Evolutionary conservation across 2,888 invertebrate species (phyloP).

Genomic region (Thysanoteuthis rhombus): DNA sequence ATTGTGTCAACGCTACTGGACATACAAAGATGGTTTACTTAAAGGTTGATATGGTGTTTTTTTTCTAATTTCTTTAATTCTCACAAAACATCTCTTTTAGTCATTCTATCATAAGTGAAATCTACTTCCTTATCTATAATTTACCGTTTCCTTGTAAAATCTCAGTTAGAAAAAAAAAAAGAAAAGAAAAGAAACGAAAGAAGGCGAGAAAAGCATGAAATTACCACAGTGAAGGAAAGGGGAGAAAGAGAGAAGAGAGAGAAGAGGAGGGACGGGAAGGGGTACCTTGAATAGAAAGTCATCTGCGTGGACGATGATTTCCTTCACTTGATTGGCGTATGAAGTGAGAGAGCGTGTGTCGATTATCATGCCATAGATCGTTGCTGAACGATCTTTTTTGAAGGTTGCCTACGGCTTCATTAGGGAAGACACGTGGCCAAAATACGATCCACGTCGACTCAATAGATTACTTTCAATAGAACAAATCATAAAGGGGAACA

Average conservation of each 20-base stretch:
- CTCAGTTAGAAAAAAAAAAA: no score
- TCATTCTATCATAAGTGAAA: no score
- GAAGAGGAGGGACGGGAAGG: neutral
- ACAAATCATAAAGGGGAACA: neutral
- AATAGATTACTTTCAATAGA: neutral
- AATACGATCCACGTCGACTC: neutral
- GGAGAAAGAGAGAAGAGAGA: neutral
- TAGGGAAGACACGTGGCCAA: neutral
- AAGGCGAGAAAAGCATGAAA: neutral
- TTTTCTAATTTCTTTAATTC: no score
- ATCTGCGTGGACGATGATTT: neutral
- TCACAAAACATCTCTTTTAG: no score
- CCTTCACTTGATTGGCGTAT: neutral
- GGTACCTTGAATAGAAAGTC: no score
- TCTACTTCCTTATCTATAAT: no score
- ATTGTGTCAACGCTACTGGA: no score
- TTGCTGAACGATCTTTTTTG: neutral
- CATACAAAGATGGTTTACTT: no score
- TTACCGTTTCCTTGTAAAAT: no score
- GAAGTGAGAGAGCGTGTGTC: neutral
- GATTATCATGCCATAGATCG: neutral
- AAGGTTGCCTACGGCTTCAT: neutral
- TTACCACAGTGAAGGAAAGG: no score
- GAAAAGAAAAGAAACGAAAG: neutral
- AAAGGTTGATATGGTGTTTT: no score